A percentile compares a stretch with the other conserved stretches of the same genome.
Conservation (phyloP, 2,797 vertebrate genomes). For the Muraenolepis orangiensis region DNA sequence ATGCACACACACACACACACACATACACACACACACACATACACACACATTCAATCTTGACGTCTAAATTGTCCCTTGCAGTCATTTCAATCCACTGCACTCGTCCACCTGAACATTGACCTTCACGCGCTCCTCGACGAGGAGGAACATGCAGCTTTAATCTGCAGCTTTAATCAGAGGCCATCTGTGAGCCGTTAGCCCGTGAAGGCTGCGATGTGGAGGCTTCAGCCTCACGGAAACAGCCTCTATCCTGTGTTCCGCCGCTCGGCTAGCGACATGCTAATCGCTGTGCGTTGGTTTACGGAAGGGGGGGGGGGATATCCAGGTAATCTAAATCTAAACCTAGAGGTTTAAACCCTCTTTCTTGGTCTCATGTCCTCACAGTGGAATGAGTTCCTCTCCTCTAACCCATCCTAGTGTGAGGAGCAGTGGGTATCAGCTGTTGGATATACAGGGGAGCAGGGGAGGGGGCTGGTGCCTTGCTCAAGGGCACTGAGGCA, state of each 20-base stretch:
- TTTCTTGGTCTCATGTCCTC: too few species aligned
- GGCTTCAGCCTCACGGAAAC: constrained; percentile 46
- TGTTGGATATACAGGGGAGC: too few species aligned
- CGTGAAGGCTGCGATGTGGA: constrained; percentile 42
- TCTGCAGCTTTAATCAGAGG: constrained; percentile 50
- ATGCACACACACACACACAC: neutral
- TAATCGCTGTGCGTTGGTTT: constrained; percentile 35
- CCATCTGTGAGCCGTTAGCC: constrained; percentile 56
- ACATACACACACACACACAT: neutral
- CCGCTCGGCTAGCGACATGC: constrained; percentile 32
- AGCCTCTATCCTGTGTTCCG: constrained; percentile 17
- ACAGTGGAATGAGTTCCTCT: too few species aligned
- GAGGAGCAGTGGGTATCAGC: too few species aligned
- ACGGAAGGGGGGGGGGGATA: neutral
- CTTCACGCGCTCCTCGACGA: neutral
- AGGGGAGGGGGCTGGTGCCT: too few species aligned
- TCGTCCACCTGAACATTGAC: constrained; percentile 33
- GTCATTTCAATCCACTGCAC: constrained; percentile 27
- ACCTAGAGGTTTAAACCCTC: too few species aligned
- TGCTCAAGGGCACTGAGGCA: too few species aligned
- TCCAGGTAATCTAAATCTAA: neutral
- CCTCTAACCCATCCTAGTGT: too few species aligned
- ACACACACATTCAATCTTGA: neutral
- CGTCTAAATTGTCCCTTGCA: neutral
- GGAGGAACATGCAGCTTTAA: neutral